Base-by-base conservation (phyloP, 2,113 vertebrate species). In the Colaptes auratus region DNA sequence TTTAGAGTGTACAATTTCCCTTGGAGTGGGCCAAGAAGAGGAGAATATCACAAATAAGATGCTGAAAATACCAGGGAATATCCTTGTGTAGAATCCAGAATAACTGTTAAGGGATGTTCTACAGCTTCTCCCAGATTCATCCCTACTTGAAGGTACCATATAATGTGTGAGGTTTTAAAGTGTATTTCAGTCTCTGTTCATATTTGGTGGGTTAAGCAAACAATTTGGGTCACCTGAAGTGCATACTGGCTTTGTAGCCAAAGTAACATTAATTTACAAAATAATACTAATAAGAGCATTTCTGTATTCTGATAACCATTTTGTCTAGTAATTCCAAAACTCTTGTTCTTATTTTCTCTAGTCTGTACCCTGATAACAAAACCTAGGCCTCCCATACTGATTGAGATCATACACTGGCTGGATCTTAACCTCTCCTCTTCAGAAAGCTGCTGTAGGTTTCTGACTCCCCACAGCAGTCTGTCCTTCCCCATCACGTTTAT, bases 111-210 rank as follows among this genome's bases (percentile, higher is more conserved):
- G 33, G 67, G 35, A 67, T 61, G 2, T 36, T 89, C 25, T 60
- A 46, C 50, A 58, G 39, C 27, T 88, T 66, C 67, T 76, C 5
- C 5, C 2, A 4, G 0, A 39, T 76, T 76, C 8, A 35, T 48
- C 10, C 39, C 7, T 72, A 7, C 17, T 72, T 53, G 61, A 65
- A 73, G 21, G 5, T 35, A 3, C 25, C 25, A 9, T 24, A 5
- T 30, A 36, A 44, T 0, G 0, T 78, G 19, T 14, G 11, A 1
- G 0, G 2, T 86, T 82, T 76, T 14, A 1, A 20, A 36, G 48
- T 16, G 2, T 16, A 4, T 64, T 78, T 75, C 28, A 31, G 16
- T 7, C 25, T 79, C 12, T 15, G 78, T 72, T 60, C 39, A 7
- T 20, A 44, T 39, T 53, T 36, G 15, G 2, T 65, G 35, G 8